Evolutionary conservation across 2,797 vertebrate species (phyloP).

Genomic region (Agapornis canus): DNA sequence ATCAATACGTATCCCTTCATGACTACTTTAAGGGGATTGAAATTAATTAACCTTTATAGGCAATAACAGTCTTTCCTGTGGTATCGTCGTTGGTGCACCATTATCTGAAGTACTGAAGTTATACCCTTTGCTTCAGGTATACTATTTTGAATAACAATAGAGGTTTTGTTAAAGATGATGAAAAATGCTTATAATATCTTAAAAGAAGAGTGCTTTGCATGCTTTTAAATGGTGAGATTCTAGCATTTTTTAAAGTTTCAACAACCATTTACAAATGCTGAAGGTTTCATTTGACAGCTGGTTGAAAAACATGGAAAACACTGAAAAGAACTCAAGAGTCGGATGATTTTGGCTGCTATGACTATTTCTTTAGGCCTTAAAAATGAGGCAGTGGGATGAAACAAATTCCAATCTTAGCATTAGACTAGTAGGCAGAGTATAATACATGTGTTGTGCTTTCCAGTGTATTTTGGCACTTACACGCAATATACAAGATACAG

Average conservation of each 20-base stretch:
- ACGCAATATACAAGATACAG: background rate
- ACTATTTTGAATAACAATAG: background rate
- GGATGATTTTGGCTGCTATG: constrained; percentile 16
- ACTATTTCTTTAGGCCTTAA: constrained; percentile 14
- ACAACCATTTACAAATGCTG: background rate
- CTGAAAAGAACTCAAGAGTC: background rate
- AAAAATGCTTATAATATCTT: background rate
- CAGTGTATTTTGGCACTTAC: background rate
- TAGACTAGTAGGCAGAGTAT: background rate
- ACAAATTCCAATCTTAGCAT: background rate
- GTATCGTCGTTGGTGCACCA: background rate
- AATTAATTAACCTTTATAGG: background rate
- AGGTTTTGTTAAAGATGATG: background rate
- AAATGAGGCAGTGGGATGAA: constrained; percentile 7
- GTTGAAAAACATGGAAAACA: constrained; percentile 2
- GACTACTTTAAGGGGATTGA: background rate
- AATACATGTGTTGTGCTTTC: background rate
- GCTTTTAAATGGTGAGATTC: background rate
- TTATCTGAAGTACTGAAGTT: background rate
- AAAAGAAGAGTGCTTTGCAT: background rate
- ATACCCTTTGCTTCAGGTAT: background rate
- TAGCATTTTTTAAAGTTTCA: background rate
- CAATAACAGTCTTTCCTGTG: background rate
- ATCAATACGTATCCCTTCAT: background rate
- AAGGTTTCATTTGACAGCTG: background rate